Conservation (phyloP, 2,888 invertebrate species). For the Noctua janthe region DNA sequence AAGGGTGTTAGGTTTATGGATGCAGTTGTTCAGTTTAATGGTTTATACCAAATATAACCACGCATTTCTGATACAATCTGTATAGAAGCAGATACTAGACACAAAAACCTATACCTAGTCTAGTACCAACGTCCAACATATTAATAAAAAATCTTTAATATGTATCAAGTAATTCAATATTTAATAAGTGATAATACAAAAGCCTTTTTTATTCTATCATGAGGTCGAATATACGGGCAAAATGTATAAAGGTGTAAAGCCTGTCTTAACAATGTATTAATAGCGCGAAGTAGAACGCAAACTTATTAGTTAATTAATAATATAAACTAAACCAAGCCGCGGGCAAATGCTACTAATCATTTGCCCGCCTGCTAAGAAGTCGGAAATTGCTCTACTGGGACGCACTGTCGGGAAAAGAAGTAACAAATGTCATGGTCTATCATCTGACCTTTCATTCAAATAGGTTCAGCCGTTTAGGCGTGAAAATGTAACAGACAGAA, state of each 20-base stretch:
- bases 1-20: neutral
- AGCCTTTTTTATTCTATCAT: neutral
- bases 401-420: neutral
- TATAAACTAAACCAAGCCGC: too few species aligned
- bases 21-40: neutral
- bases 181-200: neutral
- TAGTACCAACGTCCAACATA: neutral
- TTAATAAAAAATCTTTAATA: too few species aligned
- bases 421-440: neutral
- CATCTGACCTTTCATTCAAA: too few species aligned
- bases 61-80: neutral
- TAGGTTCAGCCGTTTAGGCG: too few species aligned
- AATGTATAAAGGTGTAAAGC: neutral
- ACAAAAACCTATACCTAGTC: neutral
- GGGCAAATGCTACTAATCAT: neutral
- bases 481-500: too few species aligned
- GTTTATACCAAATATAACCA: neutral
- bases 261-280: neutral
- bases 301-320: neutral
- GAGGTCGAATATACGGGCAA: neutral
- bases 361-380: neutral
- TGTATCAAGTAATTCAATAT: neutral
- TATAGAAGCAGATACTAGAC: neutral
- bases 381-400: neutral
- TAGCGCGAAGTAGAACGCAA: neutral